phyloP scores from a whole-genome alignment of 2,888 invertebrate species.

The Epistrophe eligans region DNA sequence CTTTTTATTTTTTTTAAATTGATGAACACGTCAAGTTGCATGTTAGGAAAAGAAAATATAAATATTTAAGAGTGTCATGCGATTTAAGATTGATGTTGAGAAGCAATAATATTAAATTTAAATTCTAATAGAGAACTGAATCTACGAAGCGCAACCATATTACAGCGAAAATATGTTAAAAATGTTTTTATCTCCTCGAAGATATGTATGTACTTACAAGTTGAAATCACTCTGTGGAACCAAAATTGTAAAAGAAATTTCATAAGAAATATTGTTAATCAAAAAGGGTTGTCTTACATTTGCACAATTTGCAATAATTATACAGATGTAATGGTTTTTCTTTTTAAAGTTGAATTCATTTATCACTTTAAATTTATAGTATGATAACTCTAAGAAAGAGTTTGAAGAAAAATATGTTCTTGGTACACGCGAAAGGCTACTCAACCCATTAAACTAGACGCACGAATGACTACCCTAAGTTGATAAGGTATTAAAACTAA shows the following conservation, averaged over 20 bases:
- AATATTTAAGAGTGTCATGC: conserved; percentile 46
- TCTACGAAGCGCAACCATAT: background rate
- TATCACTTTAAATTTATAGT: background rate
- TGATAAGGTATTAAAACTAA: background rate
- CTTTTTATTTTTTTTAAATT: conserved; percentile 57
- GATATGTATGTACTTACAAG: background rate
- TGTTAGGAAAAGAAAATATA: conserved; percentile 8
- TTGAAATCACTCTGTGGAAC: conserved; percentile 6
- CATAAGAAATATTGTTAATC: background rate
- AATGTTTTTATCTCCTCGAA: background rate
- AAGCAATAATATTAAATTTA: background rate
- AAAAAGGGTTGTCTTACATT: background rate
- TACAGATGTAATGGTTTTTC: background rate
- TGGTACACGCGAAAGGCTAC: background rate
- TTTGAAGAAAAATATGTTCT: background rate
- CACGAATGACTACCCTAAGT: too few species aligned
- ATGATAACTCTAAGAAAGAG: background rate
- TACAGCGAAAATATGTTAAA: background rate
- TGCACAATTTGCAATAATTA: background rate
- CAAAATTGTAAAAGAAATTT: background rate
- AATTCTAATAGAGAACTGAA: background rate
- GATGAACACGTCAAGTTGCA: conserved; percentile 52
- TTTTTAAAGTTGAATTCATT: background rate
- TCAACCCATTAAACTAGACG: background rate
- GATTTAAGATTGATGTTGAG: conserved; percentile 19